These are phyloP conservation scores for Microchirus variegatus DNA, from an alignment of 2,797 vertebrate species.

Conservation along the genomic window DNA sequence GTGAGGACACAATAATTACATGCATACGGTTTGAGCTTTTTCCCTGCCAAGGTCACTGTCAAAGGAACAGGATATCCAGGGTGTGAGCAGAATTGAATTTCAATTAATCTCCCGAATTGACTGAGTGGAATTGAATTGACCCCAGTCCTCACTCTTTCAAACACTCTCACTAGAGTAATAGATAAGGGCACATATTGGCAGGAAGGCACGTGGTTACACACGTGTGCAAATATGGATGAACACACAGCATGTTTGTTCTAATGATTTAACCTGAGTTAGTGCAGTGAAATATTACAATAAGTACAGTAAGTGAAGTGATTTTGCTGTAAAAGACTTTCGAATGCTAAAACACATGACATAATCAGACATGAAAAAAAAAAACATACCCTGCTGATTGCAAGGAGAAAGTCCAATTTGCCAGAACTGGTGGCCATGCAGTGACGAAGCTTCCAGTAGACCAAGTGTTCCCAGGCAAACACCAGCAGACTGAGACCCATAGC, in stretches of 20 bases:
- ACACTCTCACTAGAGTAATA: constrained; percentile 41
- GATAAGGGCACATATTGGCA: constrained; percentile 43
- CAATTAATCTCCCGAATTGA: constrained; percentile 71
- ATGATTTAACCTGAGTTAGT: neutral
- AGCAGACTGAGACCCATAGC: constrained; percentile 85
- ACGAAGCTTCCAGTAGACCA: constrained; percentile 91
- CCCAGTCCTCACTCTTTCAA: constrained; percentile 51
- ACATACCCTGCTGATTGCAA: constrained; percentile 92
- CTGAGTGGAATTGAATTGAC: constrained; percentile 69
- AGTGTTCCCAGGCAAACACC: constrained; percentile 89
- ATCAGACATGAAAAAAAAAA: no score
- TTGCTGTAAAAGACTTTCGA: neutral
- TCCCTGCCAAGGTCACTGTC: constrained; percentile 69
- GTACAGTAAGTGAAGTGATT: neutral
- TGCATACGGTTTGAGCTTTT: constrained; percentile 35
- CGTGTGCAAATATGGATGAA: constrained; percentile 9
- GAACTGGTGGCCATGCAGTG: constrained; percentile 89
- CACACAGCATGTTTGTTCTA: neutral
- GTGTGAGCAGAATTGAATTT: constrained; percentile 71
- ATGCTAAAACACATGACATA: neutral
- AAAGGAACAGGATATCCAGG: constrained; percentile 62
- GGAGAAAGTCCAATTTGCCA: constrained; percentile 89
- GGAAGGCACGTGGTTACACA: constrained; percentile 25
- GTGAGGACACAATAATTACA: constrained; percentile 41
- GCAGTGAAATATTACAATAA: neutral